A percentile compares a stretch with the other conserved stretches of the same genome.
Evolutionary conservation across 2,797 vertebrate species (phyloP).

Genomic region (Oryzias sinensis): DNA sequence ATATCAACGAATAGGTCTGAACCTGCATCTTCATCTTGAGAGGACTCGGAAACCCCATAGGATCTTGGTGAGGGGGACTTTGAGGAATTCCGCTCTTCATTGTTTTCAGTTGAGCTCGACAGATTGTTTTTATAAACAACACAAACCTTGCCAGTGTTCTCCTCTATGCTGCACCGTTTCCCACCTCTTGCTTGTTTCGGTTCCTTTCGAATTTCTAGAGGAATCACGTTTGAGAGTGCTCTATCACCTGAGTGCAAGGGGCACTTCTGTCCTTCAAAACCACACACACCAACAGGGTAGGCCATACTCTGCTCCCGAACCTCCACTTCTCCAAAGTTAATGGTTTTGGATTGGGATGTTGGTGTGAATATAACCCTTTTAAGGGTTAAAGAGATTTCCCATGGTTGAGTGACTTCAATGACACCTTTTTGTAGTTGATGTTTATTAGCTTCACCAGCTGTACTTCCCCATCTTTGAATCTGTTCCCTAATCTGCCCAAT

Average conservation of each 20-base stretch:
- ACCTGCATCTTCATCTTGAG: constrained; percentile 74
- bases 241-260: constrained; percentile 71
- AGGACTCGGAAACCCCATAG: constrained; percentile 63
- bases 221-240: constrained; percentile 58
- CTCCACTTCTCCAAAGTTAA: constrained; percentile 67
- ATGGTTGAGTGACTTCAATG: constrained; percentile 72
- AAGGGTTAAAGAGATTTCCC: constrained; percentile 77
- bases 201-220: constrained; percentile 67
- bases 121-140: constrained; percentile 70
- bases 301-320: constrained; percentile 70
- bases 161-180: constrained; percentile 36
- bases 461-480: constrained; percentile 71
- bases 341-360: constrained; percentile 34
- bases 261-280: constrained; percentile 75
- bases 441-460: constrained; percentile 61
- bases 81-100: constrained; percentile 55
- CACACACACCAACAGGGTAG: constrained; percentile 75
- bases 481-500: constrained; percentile 72
- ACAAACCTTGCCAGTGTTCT: constrained; percentile 51
- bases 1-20: constrained; percentile 72
- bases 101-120: constrained; percentile 70
- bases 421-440: constrained; percentile 68
- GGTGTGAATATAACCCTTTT: constrained; percentile 70
- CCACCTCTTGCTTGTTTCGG: constrained; percentile 47
- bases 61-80: constrained; percentile 44